Percentiles rank a stretch among this genome's conserved stretches.
Evolutionary conservation across 2,888 invertebrate species (phyloP).

Genomic region (Drosophila kokeensis): DNA sequence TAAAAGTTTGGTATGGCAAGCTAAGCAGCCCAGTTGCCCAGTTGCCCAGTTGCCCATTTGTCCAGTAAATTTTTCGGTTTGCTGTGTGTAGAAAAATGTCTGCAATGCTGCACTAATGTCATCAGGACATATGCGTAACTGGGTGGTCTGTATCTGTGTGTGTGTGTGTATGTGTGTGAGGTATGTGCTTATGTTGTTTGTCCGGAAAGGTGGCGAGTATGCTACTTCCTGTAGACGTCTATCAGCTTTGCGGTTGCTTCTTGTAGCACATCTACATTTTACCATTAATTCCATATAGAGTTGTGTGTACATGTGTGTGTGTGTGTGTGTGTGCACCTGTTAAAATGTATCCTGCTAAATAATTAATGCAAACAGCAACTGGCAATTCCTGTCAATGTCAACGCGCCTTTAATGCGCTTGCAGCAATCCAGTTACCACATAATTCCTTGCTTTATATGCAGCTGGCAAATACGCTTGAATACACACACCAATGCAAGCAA

Average conservation of each 20-base stretch:
- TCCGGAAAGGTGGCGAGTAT: neutral
- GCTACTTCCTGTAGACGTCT: conserved; percentile 28
- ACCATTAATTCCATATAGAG: conserved; percentile 58
- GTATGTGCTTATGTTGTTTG: conserved; percentile 14
- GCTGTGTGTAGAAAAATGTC: conserved; percentile 53
- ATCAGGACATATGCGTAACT: conserved; percentile 75
- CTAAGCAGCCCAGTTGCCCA: conserved; percentile 8
- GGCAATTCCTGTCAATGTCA: conserved; percentile 17
- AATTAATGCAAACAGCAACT: conserved; percentile 55
- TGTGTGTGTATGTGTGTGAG: conserved; percentile 20
- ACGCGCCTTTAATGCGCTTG: conserved; percentile 26
- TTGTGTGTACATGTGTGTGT: conserved; percentile 16
- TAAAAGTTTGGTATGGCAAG: neutral
- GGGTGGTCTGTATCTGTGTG: conserved; percentile 36
- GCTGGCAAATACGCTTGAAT: conserved; percentile 4
- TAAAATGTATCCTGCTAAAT: conserved; percentile 53
- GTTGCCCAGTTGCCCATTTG: conserved; percentile 48
- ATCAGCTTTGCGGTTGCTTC: conserved; percentile 41
- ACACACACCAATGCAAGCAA: neutral
- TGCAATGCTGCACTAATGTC: conserved; percentile 79
- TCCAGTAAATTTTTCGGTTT: conserved; percentile 55
- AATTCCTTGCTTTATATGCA: conserved; percentile 50
- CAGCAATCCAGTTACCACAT: conserved; percentile 57
- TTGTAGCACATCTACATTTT: conserved; percentile 51
- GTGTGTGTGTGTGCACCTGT: conserved; percentile 31